Base-by-base conservation (phyloP, 2,888 invertebrate species). In the Sepiola atlantica region DNA sequence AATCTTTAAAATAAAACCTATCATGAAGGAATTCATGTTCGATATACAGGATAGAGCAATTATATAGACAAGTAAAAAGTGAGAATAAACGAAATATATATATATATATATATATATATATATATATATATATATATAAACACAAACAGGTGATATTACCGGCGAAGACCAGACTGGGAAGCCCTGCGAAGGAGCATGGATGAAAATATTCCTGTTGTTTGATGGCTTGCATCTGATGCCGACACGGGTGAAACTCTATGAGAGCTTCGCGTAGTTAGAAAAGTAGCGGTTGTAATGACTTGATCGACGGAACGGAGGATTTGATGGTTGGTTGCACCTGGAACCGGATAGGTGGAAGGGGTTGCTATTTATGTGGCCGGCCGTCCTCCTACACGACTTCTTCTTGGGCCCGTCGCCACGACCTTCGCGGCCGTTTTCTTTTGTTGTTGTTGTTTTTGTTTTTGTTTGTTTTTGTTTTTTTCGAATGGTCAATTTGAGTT, bases 121-220 rank as follows among this genome's bases (percentile, higher is more conserved):
- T 45, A 45, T 45, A 45, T 45, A 45, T 45, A 45, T 45, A 45
- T 45, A 45, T 45, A 45, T 8, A 45, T 45, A 8, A 45, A 45
- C 45, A 45, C 54, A 93, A 55, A 54, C 32, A 93, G 55, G 32
- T 55, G 93, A 93, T 18, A 55, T 93, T 93, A 93, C 93, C 93
- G 93, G 93, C 54, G 55, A 93, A 93, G 32, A 93, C 93, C 32
- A 93, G 93, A 93, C 93, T 93, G 55, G 93, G 93, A 55, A 93
- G 55, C 32, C 93, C 93, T n/a, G 93, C 93, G 54, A 93, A 93
- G 32, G 93, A 93, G 54, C 93, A 93, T 93, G 93, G 93, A 55
- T 93, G 93, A 28, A 93, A 93, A 21, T 93, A 93, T 45, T 93
- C 93, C 93, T 45, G 45, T n/a, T 93, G 93, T 55, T 93, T 93